Conservation (phyloP, 2,797 vertebrate genomes). For the Ctenosaura bakeri region DNA sequence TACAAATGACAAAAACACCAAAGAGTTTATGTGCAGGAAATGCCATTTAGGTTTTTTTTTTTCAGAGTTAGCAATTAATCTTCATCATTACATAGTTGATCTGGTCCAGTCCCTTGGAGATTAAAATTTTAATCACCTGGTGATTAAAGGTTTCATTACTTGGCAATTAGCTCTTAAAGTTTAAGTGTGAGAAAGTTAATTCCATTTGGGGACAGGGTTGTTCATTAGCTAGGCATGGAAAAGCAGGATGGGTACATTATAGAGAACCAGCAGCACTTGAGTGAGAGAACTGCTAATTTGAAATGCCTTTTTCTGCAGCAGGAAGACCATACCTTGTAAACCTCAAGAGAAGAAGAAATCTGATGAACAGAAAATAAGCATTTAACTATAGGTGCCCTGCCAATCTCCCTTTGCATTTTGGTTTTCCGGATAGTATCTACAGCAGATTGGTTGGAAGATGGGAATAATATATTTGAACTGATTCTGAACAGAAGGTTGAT, state of each 20-base stretch:
- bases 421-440: neutral
- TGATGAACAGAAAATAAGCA: neutral
- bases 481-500: conserved; percentile 2
- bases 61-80: conserved; percentile 67
- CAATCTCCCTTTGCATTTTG: neutral
- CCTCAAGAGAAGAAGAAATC: neutral
- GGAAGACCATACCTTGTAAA: neutral
- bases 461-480: neutral
- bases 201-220: conserved; percentile 41
- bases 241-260: neutral
- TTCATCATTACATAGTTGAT: conserved; percentile 66
- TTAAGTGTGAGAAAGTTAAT: conserved; percentile 68
- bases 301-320: neutral
- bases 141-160: conserved; percentile 77
- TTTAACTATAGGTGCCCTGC: neutral
- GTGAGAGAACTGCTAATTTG: conserved; percentile 6
- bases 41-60: neutral
- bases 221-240: neutral
- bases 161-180: conserved; percentile 72
- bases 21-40: conserved; percentile 56
- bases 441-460: too few species aligned
- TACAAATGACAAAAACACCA: conserved; percentile 48
- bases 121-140: conserved; percentile 77
- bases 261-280: neutral
- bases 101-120: conserved; percentile 66